Base-by-base conservation (phyloP, 2,888 invertebrate species). In the Stenchaetothrips biformis region DNA sequence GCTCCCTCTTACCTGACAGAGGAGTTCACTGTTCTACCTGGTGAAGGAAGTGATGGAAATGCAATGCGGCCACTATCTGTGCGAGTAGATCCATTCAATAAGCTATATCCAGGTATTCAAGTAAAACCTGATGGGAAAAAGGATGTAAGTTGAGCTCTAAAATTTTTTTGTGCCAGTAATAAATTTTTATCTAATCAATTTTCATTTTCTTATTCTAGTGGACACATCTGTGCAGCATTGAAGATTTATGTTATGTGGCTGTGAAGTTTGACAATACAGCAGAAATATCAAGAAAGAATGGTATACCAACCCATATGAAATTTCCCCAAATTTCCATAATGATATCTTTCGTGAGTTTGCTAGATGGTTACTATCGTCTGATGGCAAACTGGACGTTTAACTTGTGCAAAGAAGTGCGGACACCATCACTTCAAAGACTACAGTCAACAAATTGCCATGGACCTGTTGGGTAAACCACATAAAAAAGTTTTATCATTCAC, bases 351-450 rank as follows among this genome's bases (percentile, higher is more conserved):
- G 92, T 96, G 82, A 93, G 94, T 81, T 89, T 93, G 80, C 88
- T 96, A 82, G 94, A 95, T 86, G 96, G 96, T 80, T 97, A 97
- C 87, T 96, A 96, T 86, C 91, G 95, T 84, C 88, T 95, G 83
- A 92, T 92, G 85, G 92, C 93, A 78, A 96, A 95, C 87, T 97
- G 96, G 96, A 96, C 93, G 67, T 95, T 95, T 85, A 95, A 96
- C 88, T 89, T 97, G 82, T 97, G 96, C 85, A 92, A 92, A 85
- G 93, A 95, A 84, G 91, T 95, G 80, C 89, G 91, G 81, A 94
- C 95, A 0, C 96, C 96, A 7, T 94, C 94, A 7, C 87, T 97
- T 81, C 90, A 91, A 84, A 91, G 90, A 84, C 87, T 96, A 27
- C 91, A 92, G 83, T 88, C 89, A 82, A 88, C 93, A 84, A 94